Percentiles rank a stretch among this genome's conserved stretches.
Conservation (phyloP, 2,113 vertebrate genomes). For the Microtus pennsylvanicus region DNA sequence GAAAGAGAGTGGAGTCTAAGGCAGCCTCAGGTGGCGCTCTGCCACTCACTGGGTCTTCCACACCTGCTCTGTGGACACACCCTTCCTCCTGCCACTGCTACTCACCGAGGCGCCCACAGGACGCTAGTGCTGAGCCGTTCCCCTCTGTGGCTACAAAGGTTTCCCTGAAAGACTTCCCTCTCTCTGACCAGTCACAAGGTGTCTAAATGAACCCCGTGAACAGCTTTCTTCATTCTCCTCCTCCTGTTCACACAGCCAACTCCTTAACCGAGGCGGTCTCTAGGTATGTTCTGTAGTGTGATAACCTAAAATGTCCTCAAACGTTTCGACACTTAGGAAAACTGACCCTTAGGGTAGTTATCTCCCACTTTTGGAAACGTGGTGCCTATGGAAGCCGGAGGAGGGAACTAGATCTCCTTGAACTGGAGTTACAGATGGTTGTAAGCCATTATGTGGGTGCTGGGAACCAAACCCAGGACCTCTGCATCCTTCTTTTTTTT, state of each 20-base stretch:
- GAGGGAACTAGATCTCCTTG: not conserved
- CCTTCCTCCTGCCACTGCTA: too few species aligned
- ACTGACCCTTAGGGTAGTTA: not conserved
- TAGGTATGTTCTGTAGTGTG: not conserved
- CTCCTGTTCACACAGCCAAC: not conserved
- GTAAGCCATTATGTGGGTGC: not conserved
- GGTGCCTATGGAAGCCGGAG: not conserved
- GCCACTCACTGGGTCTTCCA: not conserved
- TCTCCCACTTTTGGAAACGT: not conserved
- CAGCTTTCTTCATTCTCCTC: not conserved
- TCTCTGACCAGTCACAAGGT: not conserved
- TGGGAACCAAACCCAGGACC: not conserved
- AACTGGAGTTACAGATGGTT: not conserved
- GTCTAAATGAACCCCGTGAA: not conserved
- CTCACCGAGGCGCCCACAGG: not conserved
- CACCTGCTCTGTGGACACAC: not conserved
- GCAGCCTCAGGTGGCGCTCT: not conserved
- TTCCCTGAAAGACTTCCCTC: not conserved
- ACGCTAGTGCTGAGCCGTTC: not conserved
- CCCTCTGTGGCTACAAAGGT: not conserved
- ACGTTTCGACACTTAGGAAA: not conserved
- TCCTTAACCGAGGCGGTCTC: not conserved
- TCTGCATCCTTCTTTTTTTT: too few species aligned
- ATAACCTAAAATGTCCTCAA: not conserved
- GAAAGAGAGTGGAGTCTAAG: not conserved